These are phyloP conservation scores for Falco punctatus DNA, from an alignment of 2,113 vertebrate species.

Conservation along the genomic window DNA sequence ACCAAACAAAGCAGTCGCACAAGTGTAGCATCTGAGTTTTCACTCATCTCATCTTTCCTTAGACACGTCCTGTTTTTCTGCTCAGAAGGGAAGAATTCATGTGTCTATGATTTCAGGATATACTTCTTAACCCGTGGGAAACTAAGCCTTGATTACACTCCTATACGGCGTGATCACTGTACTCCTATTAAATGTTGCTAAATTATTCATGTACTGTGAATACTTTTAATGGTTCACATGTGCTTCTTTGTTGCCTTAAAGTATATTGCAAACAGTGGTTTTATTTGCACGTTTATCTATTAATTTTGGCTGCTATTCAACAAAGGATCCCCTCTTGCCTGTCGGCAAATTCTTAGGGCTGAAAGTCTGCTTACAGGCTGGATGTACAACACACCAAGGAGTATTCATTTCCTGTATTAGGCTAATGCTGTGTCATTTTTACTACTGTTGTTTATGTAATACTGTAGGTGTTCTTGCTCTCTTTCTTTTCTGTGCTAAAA, in stretches of 20 bases:
- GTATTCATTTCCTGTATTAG: slow-evolving; percentile 19
- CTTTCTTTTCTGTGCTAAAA: not conserved
- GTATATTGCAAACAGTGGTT: not conserved
- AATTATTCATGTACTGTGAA: slow-evolving; percentile 34
- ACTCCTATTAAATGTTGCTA: not conserved
- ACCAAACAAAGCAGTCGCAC: not conserved
- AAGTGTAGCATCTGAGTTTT: not conserved
- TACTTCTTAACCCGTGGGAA: not conserved
- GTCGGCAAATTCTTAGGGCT: not conserved
- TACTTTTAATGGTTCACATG: not conserved
- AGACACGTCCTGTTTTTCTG: not conserved
- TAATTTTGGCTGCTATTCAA: slow-evolving; percentile 30
- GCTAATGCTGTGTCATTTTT: slow-evolving; percentile 19
- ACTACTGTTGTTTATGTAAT: slow-evolving; percentile 25
- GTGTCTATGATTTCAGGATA: not conserved
- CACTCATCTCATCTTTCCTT: not conserved
- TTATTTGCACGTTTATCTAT: slow-evolving; percentile 23
- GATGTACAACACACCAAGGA: slow-evolving; percentile 27
- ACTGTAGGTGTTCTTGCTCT: not conserved
- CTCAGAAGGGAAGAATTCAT: not conserved
- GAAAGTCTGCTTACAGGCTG: not conserved
- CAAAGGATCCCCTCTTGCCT: not conserved
- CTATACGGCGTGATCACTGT: not conserved
- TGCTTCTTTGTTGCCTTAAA: not conserved
- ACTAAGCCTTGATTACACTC: not conserved